Conservation (phyloP, 2,113 vertebrate species). For the Pseudopipra pipra region DNA sequence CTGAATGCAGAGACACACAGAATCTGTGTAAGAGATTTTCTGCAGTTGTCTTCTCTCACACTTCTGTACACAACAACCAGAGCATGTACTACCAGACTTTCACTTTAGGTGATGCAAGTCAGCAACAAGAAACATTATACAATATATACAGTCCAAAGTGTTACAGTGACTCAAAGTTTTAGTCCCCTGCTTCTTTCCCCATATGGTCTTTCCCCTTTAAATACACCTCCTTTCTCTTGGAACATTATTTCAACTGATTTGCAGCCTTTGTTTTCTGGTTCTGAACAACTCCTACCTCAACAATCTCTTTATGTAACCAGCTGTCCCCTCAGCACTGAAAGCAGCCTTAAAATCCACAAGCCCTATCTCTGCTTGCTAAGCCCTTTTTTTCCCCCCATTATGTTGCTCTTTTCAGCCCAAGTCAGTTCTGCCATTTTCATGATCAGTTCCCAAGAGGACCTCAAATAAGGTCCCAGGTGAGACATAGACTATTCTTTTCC, state of each 20-base stretch:
- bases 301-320: background rate
- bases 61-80: background rate
- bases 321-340: conserved; percentile 11
- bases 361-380: background rate
- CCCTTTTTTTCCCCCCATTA: background rate
- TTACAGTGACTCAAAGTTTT: background rate
- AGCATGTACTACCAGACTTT: background rate
- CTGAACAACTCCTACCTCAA: background rate
- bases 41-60: background rate
- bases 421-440: conserved; percentile 20
- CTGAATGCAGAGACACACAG: background rate
- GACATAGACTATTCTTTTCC: conserved; percentile 7
- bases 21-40: background rate
- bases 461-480: conserved; percentile 47
- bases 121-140: background rate
- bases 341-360: conserved; percentile 23
- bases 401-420: background rate
- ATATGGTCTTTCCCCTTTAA: background rate
- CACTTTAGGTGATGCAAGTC: background rate
- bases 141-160: background rate
- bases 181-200: background rate
- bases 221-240: background rate
- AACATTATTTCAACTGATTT: background rate
- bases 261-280: conserved; percentile 14
- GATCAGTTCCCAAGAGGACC: conserved; percentile 22